phyloP scores from a whole-genome alignment of 2,113 vertebrate genomes.

The Nycticorax nycticorax region DNA sequence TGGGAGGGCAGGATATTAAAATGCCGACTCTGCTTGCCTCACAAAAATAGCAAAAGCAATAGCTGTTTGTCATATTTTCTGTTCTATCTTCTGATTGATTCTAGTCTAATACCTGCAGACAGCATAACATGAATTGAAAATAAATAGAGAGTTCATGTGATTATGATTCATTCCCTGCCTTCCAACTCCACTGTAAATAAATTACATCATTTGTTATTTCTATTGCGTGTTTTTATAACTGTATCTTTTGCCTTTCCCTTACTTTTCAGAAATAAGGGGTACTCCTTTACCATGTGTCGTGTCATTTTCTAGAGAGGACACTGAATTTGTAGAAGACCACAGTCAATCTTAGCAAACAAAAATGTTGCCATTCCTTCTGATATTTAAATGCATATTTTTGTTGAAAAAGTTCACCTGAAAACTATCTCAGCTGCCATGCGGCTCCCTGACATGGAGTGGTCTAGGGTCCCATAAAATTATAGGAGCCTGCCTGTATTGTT shows the following conservation, averaged over 20 bases:
- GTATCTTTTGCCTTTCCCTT: neutral
- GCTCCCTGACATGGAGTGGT: neutral
- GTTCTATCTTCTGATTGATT: neutral
- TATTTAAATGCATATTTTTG: neutral
- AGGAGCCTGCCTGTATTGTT: conserved; percentile 24
- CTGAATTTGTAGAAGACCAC: neutral
- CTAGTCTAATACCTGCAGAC: neutral
- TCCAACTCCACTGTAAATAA: neutral
- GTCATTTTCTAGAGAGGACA: neutral
- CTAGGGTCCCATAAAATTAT: neutral
- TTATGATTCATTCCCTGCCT: neutral
- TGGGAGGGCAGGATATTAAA: conserved; percentile 13
- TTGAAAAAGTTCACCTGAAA: neutral
- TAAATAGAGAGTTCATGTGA: neutral
- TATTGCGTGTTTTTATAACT: neutral
- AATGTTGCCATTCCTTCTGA: neutral
- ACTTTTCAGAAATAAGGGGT: neutral
- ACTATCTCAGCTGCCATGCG: neutral
- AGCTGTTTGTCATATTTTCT: neutral
- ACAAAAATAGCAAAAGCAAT: neutral
- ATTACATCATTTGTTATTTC: neutral
- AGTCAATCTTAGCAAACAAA: neutral
- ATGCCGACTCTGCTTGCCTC: neutral
- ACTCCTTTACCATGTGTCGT: neutral
- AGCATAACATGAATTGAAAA: neutral